Base-by-base conservation (phyloP, 2,888 invertebrate species). In the Orgyia antiqua region DNA sequence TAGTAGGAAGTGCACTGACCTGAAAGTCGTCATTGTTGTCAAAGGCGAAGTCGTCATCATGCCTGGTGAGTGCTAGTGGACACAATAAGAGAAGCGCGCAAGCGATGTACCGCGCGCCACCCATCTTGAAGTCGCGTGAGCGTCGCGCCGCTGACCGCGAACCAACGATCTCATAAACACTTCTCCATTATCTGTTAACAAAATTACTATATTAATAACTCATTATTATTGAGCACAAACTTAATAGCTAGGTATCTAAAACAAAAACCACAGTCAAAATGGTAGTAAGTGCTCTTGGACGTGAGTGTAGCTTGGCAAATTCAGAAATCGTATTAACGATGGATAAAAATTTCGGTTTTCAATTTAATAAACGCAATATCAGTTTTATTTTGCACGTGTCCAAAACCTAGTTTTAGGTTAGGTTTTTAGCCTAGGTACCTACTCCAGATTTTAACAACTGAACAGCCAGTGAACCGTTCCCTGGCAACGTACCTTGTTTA, bases 41-140 rank as follows among this genome's bases (percentile, higher is more conserved):
- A 44, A 87, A 87, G 21, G 80, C 86, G 61, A 87, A 87, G 73
- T 87, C 87, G 51, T 86, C 86, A 46, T 87, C 87, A 52, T 75
- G 79, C 42, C 80, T 66, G 39, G 70, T 78, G 32, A 82, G 72
- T 35, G 80, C 84, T 30, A 79, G 61, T 29, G 84, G 82, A 49
- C 80, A 78, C 49, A 83, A 52, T 58, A 82, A 57, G 46, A 83
- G 66, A 42, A 83, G 52, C 36, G 74, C 71, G 50, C 75, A 78
- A 46, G 68, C 77, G 36, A 73, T 61, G 54, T 58, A 71, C 51
- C 68, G 61, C 61, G 65, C 60, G 45, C 62, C 58, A 62, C 58
- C 75, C 84, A 82, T 82, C 51, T 58, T 51, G 53, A 47, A 49
- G 39, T 46, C 45, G 43, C 35, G 43, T 37, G 38, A 41, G 49